phyloP scores from a whole-genome alignment of 92 coral and sea anemone species.

The Epizoanthus rinbou region DNA sequence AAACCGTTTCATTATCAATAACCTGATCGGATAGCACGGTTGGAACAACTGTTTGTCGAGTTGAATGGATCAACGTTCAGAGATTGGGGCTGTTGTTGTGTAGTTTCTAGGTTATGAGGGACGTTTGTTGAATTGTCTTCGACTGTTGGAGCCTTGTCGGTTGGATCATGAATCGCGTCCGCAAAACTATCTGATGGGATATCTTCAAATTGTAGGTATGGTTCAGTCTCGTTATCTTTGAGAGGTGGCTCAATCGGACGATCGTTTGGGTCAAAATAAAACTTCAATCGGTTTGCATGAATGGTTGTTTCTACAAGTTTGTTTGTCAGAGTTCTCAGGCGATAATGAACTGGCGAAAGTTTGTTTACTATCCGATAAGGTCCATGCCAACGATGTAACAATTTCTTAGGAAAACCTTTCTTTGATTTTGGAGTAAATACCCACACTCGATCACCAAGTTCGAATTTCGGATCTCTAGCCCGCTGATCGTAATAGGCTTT shows the following conservation, averaged over 20 bases:
- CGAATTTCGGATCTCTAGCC: constrained; percentile 28
- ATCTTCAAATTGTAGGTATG: constrained; percentile 8
- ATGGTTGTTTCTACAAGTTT: constrained; percentile 45
- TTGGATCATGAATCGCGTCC: neutral
- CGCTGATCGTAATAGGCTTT: constrained; percentile 14
- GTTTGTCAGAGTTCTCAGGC: constrained; percentile 43
- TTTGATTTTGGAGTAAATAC: constrained; percentile 34
- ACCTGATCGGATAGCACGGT: too few relatives aligned
- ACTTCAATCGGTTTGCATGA: constrained; percentile 62
- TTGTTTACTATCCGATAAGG: constrained; percentile 53
- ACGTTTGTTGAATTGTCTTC: too few relatives aligned
- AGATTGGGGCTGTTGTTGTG: too few relatives aligned
- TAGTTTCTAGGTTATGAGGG: too few relatives aligned
- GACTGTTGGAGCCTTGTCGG: too few relatives aligned
- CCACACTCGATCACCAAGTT: constrained; percentile 42
- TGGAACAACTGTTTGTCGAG: too few relatives aligned
- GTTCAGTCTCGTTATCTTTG: neutral
- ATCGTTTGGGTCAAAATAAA: constrained; percentile 48
- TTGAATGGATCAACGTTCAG: too few relatives aligned
- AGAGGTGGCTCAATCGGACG: constrained; percentile 50
- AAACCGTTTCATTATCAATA: neutral
- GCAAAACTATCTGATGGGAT: constrained; percentile 38
- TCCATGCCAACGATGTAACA: constrained; percentile 29
- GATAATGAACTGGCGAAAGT: constrained; percentile 57
- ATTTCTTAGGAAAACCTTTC: constrained; percentile 22